A percentile compares a stretch with the other conserved stretches of the same genome.
Conservation (phyloP, 2,888 invertebrate genomes). For the Nasonovia ribisnigri region DNA sequence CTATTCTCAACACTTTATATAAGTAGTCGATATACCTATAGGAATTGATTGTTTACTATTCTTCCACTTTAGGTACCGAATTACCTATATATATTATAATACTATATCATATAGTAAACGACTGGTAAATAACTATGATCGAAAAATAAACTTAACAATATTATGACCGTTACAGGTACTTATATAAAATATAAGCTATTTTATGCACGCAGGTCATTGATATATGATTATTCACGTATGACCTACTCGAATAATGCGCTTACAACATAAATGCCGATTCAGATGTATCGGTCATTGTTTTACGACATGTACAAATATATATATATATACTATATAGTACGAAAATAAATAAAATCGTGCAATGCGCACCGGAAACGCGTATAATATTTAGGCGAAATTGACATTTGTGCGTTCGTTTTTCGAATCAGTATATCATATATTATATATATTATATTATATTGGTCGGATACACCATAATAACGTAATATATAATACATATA, state of each 20-base stretch:
- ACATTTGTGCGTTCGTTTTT: background rate
- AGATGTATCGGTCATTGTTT: background rate
- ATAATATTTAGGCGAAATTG: slow-evolving; percentile 8
- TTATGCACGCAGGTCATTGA: background rate
- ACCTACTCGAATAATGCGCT: background rate
- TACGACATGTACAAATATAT: background rate
- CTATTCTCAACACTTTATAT: too few relatives aligned
- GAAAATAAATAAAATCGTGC: slow-evolving; percentile 37
- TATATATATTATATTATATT: background rate
- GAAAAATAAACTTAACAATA: background rate
- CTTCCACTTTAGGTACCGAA: too few relatives aligned
- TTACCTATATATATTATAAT: too few relatives aligned
- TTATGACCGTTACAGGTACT: background rate
- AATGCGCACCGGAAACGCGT: background rate
- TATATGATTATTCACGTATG: background rate
- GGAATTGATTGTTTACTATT: too few relatives aligned
- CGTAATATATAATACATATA: background rate
- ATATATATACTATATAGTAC: background rate
- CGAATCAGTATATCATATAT: background rate
- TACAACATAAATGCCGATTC: background rate
- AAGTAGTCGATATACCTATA: too few relatives aligned
- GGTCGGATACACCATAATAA: background rate
- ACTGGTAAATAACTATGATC: background rate
- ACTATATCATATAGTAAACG: too few relatives aligned
- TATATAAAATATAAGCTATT: too few relatives aligned